Conservation (phyloP, 2,888 invertebrate genomes). For the Reticulitermes lucifugus region DNA sequence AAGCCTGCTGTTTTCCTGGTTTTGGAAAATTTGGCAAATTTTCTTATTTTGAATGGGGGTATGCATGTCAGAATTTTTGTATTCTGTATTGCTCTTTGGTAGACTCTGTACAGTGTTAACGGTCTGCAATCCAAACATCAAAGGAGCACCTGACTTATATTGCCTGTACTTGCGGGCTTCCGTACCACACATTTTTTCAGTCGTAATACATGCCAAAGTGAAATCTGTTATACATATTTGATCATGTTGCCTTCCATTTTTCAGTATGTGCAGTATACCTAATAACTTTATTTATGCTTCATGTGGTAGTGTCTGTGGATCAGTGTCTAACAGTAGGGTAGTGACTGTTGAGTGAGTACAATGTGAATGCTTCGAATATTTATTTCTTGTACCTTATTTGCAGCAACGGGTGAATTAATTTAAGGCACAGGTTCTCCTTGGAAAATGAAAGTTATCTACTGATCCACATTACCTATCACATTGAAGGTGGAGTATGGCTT, state of each 20-base stretch:
- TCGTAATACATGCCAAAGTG: constrained; percentile 12
- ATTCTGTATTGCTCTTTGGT: not conserved
- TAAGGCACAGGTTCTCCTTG: not conserved
- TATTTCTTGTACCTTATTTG: constrained; percentile 32
- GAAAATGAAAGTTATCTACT: not conserved
- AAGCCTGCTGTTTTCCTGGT: constrained; percentile 10
- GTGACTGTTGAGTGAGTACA: constrained; percentile 3
- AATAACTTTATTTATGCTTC: not conserved
- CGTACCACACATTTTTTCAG: constrained; percentile 18
- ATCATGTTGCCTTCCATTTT: constrained; percentile 28
- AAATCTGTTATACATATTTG: constrained; percentile 14
- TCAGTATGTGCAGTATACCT: constrained; percentile 14
- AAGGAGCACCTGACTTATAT: not conserved
- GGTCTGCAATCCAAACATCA: not conserved
- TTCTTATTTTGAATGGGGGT: not conserved
- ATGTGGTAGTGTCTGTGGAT: not conserved
- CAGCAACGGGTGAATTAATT: not conserved
- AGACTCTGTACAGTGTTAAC: not conserved
- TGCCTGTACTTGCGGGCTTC: constrained; percentile 10
- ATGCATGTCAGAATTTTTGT: not conserved
- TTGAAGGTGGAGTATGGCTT: not conserved
- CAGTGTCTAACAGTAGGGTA: constrained; percentile 14
- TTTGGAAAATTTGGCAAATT: not conserved
- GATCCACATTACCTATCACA: constrained; percentile 28
- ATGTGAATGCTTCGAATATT: constrained; percentile 10